phyloP scores from a whole-genome alignment of 2,113 vertebrate species.

The Pyxicephalus adspersus region DNA sequence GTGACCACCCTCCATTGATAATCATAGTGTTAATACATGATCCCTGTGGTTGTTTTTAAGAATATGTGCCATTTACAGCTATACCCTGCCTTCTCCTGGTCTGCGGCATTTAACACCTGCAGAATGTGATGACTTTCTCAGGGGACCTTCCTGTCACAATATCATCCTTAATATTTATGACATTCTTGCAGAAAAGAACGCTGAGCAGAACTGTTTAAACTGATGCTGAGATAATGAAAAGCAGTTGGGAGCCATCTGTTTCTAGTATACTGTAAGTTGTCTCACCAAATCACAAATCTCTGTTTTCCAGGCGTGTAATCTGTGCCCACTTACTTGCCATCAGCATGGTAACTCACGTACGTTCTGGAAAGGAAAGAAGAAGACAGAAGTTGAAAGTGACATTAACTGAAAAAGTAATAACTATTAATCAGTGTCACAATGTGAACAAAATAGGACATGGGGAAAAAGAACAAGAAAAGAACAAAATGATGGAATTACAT shows the following conservation, averaged over 20 bases:
- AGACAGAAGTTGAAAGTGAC: background rate
- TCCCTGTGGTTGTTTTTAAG: no score
- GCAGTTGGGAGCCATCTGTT: background rate
- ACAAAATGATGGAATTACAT: no score
- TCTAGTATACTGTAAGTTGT: background rate
- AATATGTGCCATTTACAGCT: background rate
- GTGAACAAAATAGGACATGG: no score
- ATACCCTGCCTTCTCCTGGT: background rate
- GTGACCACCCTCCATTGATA: no score
- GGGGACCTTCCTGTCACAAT: slow-evolving; percentile 1
- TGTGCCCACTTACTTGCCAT: background rate
- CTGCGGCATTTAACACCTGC: background rate
- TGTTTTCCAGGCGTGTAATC: background rate
- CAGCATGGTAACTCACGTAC: background rate
- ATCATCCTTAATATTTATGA: slow-evolving; percentile 37
- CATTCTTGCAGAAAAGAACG: slow-evolving; percentile 1
- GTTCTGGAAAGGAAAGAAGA: background rate
- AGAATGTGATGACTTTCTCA: background rate
- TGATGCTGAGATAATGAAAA: slow-evolving; percentile 36
- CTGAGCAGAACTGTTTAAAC: slow-evolving; percentile 17
- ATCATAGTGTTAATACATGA: no score
- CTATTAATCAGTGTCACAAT: no score
- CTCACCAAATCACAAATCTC: slow-evolving; percentile 18
- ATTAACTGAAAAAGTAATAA: background rate
- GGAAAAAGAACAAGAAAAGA: background rate